These are phyloP conservation scores for Ephydatia muelleri DNA, from an alignment of 37 sponge, comb jelly and placozoan species.

Conservation along the genomic window DNA sequence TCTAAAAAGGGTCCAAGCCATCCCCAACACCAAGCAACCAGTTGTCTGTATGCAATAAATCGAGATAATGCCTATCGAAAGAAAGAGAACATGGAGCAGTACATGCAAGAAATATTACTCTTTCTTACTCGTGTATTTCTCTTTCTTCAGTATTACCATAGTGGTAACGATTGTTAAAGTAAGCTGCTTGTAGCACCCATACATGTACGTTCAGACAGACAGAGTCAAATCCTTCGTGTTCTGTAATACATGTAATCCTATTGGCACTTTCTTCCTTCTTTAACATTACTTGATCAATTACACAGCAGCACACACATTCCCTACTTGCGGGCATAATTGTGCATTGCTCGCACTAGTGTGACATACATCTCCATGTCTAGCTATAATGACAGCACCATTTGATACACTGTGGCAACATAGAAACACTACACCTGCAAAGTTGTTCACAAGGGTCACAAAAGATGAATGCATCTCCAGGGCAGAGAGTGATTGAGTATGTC, in stretches of 20 bases:
- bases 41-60: constrained; percentile 20
- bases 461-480: no score
- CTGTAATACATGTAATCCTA: constrained; percentile 29
- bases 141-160: constrained; percentile 14
- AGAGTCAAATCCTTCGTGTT: constrained; percentile 49
- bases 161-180: constrained; percentile 21
- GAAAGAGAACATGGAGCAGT: background rate
- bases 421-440: no score
- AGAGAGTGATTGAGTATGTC: no score
- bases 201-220: constrained; percentile 44
- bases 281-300: background rate
- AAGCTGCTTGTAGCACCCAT: constrained; percentile 62
- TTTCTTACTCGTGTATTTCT: background rate
- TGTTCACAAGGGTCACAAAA: no score
- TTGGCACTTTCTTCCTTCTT: background rate
- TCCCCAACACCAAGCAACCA: constrained; percentile 27
- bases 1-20: constrained; percentile 39
- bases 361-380: no score
- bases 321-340: constrained; percentile 12
- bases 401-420: no score
- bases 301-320: constrained; percentile 37
- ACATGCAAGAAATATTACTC: background rate
- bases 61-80: background rate
- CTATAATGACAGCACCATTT: no score
- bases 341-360: constrained; percentile 33